Base-by-base conservation (phyloP, 2,888 invertebrate species). In the Hemaris fuciformis region DNA sequence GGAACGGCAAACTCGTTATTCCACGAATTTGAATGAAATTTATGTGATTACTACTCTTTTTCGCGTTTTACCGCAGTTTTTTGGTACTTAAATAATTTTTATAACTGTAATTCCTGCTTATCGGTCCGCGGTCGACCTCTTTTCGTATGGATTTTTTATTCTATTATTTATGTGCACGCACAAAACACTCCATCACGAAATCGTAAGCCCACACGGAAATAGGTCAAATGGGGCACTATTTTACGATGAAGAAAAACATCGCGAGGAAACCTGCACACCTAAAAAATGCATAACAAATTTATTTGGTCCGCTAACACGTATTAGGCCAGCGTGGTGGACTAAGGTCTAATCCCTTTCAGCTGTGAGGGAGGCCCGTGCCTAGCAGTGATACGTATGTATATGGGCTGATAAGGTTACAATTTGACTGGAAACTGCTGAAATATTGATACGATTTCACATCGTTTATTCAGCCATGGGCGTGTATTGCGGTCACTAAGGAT, bases 181-280 rank as follows among this genome's bases (percentile, higher is more conserved):
- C 53, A 34, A 6, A 1, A 27, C 41, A 34, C 31, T 10, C 56
- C 34, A 31, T 31, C 31, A 53, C 48, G 22, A 53, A 42, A 27
- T 10, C 31, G 13, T 41, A 23, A 53, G 48, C 53, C 27, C 41
- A 60, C 48, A 56, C 15, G 43, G 57, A 61, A 61, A 41, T 57
- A 57, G 61, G 61, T 57, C 61, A 61, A 43, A 34, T 27, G 27
- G 42, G 43, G 43, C 13, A n/a, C 25, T 20, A n/a, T 38, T 18
- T 22, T 13, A 34, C 7, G 43, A 3, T 18, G 8, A 8, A 20
- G 20, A n/a, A n/a, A n/a, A n/a, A n/a, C n/a, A n/a, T n/a, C n/a
- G n/a, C n/a, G n/a, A n/a, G n/a, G n/a, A n/a, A n/a, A n/a, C n/a
- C n/a, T n/a, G n/a, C n/a, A n/a, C n/a, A n/a, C n/a, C n/a, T n/a